phyloP scores from a whole-genome alignment of 2,113 vertebrate species.

The Lasiurus borealis region DNA sequence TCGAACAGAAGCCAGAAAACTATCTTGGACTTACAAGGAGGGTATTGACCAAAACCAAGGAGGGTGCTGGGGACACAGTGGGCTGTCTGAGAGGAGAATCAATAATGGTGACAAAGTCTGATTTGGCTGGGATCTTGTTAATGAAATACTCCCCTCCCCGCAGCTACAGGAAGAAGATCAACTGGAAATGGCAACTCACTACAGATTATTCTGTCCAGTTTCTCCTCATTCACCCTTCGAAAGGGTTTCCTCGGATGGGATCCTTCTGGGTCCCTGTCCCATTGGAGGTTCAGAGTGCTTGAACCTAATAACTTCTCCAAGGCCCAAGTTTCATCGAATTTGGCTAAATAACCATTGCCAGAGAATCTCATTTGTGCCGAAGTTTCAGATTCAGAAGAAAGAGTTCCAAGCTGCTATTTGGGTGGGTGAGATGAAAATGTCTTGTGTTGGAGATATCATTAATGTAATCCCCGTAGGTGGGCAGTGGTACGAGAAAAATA shows the following conservation, averaged over 20 bases:
- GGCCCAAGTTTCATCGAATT: neutral
- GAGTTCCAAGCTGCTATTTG: neutral
- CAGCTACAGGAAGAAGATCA: neutral
- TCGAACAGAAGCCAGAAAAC: conserved; percentile 44
- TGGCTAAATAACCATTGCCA: neutral
- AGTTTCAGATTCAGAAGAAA: conserved; percentile 33
- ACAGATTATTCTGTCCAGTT: neutral
- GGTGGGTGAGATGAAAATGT: neutral
- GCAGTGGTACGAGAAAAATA: conserved; percentile 51
- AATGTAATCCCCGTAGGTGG: neutral
- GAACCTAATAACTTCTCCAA: neutral
- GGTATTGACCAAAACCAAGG: neutral
- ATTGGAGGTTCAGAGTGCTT: neutral
- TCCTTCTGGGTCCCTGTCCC: neutral
- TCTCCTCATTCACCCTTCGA: neutral
- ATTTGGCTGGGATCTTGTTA: conserved; percentile 27
- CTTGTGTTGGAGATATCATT: neutral
- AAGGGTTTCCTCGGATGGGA: neutral
- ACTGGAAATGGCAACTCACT: neutral
- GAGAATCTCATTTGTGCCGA: conserved; percentile 17
- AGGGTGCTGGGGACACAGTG: neutral
- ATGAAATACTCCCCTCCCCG: neutral
- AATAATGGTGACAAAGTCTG: neutral
- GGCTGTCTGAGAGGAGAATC: neutral
- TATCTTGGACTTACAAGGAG: conserved; percentile 2